Evolutionary conservation across 2,113 vertebrate species (phyloP).

Genomic region (Takifugu flavidus): DNA sequence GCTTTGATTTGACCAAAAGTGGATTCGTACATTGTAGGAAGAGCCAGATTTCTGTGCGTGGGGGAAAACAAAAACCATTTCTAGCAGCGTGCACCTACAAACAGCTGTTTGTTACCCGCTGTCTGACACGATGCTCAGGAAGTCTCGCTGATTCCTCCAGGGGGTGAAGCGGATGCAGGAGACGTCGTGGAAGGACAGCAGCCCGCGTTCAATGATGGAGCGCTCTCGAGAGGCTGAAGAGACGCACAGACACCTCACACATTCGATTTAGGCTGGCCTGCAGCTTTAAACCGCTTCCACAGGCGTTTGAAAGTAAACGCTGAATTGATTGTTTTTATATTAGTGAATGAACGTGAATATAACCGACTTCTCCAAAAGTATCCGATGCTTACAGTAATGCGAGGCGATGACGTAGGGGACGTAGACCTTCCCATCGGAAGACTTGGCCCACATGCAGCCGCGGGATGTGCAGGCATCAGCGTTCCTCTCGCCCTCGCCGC

Average conservation of each 20-base stretch:
- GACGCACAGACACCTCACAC: background rate
- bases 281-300: background rate
- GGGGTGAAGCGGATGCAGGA: constrained; percentile 70
- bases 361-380: background rate
- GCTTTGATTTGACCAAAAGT: too few relatives aligned
- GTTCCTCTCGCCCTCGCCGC: constrained; percentile 47
- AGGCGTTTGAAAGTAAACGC: too few relatives aligned
- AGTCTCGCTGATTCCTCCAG: constrained; percentile 33
- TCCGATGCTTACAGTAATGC: constrained; percentile 49
- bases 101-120: constrained; percentile 57
- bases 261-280: background rate
- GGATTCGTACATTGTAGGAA: too few relatives aligned
- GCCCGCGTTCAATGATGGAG: constrained; percentile 51
- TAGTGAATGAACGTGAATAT: too few relatives aligned
- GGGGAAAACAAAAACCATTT: too few relatives aligned
- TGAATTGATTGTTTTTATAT: too few relatives aligned
- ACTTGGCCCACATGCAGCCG: constrained; percentile 63
- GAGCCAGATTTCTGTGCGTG: too few relatives aligned
- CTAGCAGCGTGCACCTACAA: too few relatives aligned
- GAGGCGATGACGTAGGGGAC: constrained; percentile 60
- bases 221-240: constrained; percentile 63
- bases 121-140: constrained; percentile 60
- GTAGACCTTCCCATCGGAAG: constrained; percentile 49
- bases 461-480: constrained; percentile 66
- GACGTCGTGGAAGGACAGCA: constrained; percentile 53